A percentile compares a stretch with the other conserved stretches of the same genome.
These are phyloP conservation scores for Brachypteracias leptosomus DNA, from an alignment of 2,113 vertebrate genomes.

Conservation along the genomic window DNA sequence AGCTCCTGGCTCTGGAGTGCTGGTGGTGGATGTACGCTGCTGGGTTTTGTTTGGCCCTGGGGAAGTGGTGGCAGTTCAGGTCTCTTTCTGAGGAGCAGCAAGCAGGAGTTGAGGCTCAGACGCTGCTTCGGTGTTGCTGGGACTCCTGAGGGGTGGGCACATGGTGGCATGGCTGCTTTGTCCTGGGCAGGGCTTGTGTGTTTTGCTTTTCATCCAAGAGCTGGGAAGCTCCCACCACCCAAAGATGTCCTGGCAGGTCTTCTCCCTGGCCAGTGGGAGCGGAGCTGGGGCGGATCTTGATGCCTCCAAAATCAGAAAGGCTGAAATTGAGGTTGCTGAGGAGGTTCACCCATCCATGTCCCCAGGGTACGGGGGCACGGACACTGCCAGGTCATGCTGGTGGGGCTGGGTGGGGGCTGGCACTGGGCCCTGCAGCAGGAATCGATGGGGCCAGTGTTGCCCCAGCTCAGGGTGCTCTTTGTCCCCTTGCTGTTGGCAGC, in stretches of 20 bases:
- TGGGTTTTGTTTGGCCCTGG: neutral
- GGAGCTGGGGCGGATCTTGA: neutral
- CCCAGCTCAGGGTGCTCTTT: neutral
- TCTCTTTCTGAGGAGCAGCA: rapidly evolving
- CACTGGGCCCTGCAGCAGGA: rapidly evolving
- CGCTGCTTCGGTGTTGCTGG: neutral
- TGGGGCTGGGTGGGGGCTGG: neutral
- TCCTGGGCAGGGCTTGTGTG: neutral
- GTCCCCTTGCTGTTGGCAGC: neutral
- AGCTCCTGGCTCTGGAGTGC: neutral
- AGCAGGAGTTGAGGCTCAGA: neutral
- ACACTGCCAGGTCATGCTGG: neutral
- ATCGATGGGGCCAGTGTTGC: rapidly evolving
- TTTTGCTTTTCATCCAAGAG: neutral
- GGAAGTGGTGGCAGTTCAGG: neutral
- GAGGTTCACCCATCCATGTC: rapidly evolving
- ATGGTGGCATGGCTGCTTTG: rapidly evolving
- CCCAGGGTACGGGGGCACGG: neutral
- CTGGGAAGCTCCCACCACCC: neutral
- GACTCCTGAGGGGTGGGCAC: neutral
- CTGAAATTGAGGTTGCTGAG: neutral
- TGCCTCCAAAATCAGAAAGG: neutral
- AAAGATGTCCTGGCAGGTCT: neutral
- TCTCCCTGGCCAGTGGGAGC: neutral
- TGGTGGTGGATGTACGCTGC: neutral